These are phyloP conservation scores for Sciurus niger DNA, from an alignment of 2,113 vertebrate species.

Conservation along the genomic window DNA sequence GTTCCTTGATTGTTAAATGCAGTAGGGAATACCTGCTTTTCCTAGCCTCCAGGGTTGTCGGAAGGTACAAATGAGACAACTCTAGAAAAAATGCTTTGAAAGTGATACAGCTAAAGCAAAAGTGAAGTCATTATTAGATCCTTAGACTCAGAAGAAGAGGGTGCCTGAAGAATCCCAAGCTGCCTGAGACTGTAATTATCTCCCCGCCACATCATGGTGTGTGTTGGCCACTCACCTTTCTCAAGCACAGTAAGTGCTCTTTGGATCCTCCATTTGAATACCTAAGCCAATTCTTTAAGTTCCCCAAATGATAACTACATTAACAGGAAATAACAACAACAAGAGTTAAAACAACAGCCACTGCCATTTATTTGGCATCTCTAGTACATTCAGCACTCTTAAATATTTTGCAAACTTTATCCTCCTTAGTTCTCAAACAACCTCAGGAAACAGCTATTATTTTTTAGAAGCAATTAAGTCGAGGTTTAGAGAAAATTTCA, in stretches of 20 bases:
- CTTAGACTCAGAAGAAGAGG: neutral
- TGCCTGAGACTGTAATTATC: neutral
- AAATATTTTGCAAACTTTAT: neutral
- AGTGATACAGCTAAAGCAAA: neutral
- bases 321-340: neutral
- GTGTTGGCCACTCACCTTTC: neutral
- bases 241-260: neutral
- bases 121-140: neutral
- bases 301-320: too few species aligned
- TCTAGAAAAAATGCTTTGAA: neutral
- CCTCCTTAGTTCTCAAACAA: neutral
- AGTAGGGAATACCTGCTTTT: neutral
- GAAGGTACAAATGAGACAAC: neutral
- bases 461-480: neutral
- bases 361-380: neutral
- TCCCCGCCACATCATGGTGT: too few species aligned
- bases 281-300: neutral
- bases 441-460: neutral
- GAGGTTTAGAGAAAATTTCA: constrained; percentile 18
- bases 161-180: neutral
- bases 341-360: neutral
- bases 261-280: neutral
- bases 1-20: neutral
- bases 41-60: neutral
- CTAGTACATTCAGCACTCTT: neutral